Conservation (phyloP, 1,140 invertebrate genomes). For the Aradophagus sp. region DNA sequence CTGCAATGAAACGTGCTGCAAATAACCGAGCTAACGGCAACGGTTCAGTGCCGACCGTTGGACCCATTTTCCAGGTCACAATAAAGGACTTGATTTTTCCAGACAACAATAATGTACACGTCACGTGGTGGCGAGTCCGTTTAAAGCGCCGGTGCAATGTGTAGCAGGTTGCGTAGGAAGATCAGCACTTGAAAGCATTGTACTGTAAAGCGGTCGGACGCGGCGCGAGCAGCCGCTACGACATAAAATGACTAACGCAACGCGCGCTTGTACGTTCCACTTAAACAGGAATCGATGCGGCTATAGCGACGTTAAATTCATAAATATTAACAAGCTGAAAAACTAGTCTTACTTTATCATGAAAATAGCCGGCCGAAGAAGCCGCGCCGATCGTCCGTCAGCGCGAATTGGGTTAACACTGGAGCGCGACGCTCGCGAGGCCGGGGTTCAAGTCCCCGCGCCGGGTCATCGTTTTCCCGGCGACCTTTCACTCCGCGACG, state of each 20-base stretch:
- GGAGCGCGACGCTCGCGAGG: too few relatives aligned
- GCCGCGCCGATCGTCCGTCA: too few relatives aligned
- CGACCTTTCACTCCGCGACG: too few relatives aligned
- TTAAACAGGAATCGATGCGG: conserved; percentile 48
- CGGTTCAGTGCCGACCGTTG: too few relatives aligned
- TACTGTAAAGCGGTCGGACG: conserved; percentile 38
- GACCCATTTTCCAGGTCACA: too few relatives aligned
- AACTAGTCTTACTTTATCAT: conserved; percentile 52
- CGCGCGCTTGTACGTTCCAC: conserved; percentile 40
- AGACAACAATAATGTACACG: conserved; percentile 31
- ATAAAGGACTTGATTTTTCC: too few relatives aligned
- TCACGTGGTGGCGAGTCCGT: conserved; percentile 23
- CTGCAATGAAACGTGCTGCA: too few relatives aligned
- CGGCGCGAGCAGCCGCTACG: conserved; percentile 19
- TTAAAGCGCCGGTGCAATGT: conserved; percentile 17
- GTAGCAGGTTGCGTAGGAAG: conserved; percentile 49
- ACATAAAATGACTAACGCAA: conserved; percentile 51
- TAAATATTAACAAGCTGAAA: conserved; percentile 50
- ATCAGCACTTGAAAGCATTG: conserved; percentile 45
- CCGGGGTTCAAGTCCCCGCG: too few relatives aligned
- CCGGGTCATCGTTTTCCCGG: too few relatives aligned
- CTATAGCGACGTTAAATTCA: conserved; percentile 33
- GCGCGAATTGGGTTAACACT: conserved; percentile 12
- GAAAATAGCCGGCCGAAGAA: conserved; percentile 39
- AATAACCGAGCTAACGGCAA: too few relatives aligned